A percentile compares a stretch with the other conserved stretches of the same genome.
Conservation (phyloP, 2,113 vertebrate species). For the Pluvianellus socialis region DNA sequence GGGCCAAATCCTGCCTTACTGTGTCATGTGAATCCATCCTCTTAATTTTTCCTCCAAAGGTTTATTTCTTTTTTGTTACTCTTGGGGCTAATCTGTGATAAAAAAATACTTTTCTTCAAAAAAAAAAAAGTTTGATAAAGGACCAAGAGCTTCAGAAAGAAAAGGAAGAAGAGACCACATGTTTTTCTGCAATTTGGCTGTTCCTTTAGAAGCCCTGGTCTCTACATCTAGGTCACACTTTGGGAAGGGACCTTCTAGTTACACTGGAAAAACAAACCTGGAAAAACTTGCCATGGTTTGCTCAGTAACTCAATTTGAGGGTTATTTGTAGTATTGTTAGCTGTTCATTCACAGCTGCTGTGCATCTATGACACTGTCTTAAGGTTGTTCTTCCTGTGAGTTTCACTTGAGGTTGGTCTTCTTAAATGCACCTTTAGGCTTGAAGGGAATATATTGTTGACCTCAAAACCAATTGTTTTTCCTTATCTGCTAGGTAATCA, state of each 20-base stretch:
- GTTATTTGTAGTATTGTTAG: not conserved
- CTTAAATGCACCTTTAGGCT: not conserved
- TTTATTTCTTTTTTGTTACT: not conserved
- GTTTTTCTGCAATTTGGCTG: not conserved
- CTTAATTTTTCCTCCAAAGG: not conserved
- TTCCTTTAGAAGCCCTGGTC: not conserved
- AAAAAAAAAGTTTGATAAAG: not conserved
- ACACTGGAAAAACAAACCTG: not conserved
- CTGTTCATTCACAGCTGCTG: not conserved
- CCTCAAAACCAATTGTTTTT: not conserved
- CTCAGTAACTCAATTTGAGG: not conserved
- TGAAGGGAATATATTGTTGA: not conserved
- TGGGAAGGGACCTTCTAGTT: not conserved
- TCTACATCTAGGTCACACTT: not conserved
- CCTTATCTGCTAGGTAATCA: not conserved
- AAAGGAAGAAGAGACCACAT: not conserved
- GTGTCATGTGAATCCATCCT: not conserved
- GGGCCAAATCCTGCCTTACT: not conserved
- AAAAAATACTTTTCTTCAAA: not conserved
- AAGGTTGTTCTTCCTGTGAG: not conserved
- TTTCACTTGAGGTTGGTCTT: not conserved
- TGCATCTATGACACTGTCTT: not conserved
- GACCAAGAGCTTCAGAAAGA: not conserved
- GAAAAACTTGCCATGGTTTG: not conserved
- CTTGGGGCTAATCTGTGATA: not conserved